Evolutionary conservation across 2,113 vertebrate genomes (phyloP), one percentile per base, ranked within the genome.

Genomic region (Acrocephalus arundinaceus): DNA sequence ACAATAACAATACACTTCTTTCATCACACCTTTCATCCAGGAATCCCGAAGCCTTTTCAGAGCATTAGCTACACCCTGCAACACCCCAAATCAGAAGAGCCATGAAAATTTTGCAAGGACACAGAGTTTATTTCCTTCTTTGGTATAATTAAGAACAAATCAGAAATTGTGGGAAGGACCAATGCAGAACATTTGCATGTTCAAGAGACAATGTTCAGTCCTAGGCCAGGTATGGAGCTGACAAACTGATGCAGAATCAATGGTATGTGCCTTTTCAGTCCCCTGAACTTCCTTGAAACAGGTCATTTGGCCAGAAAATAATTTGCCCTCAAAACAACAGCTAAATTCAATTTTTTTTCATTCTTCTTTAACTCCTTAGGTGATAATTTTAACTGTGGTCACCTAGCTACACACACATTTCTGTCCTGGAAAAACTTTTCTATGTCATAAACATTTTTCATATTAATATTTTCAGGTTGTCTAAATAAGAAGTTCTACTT

Each of bases 1-100:
- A 96, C 94, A 96, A 95, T 95, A 97, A 96, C 96, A 96, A 94
- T 95, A 90, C 89, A 85, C 66, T 93, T 97, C 92, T 95, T 97
- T 95, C 96, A 94, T 96, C 94, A 95, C 82, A 93, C 90, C 97
- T 92, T 97, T 97, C 89, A 93, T 96, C 93, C 93, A 97, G 96
- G 97, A 96, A 97, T 96, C 96, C 76, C 3, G 3, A 90, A 93
- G 90, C 81, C 92, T 96, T 96, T 93, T 94, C 87, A 95, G 94
- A 96, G 89, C 45, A 93, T 95, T 97, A 96, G 94, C 95, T 96
- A 93, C 87, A 89, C 94, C 95, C 96, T 97, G 96, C 92, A 97
- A 97, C 95, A 97, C 85, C 96, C 92, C 89, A 22, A 91, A 93
- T 95, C 92, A 96, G 85, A 96, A 89, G 19, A 94, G 82, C 70